Percentiles rank a stretch among this genome's conserved stretches.
phyloP scores from a whole-genome alignment of 2,888 invertebrate genomes.

The Pogonocherus hispidulus region DNA sequence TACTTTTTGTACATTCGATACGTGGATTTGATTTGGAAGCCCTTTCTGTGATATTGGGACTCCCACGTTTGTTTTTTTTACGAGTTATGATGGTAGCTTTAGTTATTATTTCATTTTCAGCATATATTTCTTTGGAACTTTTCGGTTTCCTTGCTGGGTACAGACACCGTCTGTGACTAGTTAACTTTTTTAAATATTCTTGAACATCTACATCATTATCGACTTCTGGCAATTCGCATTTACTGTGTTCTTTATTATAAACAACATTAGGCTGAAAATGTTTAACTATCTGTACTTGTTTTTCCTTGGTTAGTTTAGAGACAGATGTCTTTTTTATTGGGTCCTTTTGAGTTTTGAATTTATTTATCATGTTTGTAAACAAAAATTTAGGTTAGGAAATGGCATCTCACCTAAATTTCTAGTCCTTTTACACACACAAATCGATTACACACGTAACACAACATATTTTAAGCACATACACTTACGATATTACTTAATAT shows the following conservation, averaged over 20 bases:
- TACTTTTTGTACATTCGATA: constrained; percentile 4
- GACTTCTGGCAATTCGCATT: constrained; percentile 39
- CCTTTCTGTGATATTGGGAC: background rate
- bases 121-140: background rate
- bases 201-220: constrained; percentile 24
- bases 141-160: background rate
- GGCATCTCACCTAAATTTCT: constrained; percentile 21
- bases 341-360: constrained; percentile 20
- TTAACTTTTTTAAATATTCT: constrained; percentile 10
- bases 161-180: background rate
- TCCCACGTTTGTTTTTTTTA: background rate
- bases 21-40: constrained; percentile 11
- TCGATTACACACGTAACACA: constrained; percentile 14
- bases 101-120: constrained; percentile 7
- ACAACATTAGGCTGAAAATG: constrained; percentile 36
- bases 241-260: constrained; percentile 15
- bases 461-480: constrained; percentile 14
- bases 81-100: constrained; percentile 4
- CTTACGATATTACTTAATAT: background rate
- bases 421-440: background rate
- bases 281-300: constrained; percentile 24
- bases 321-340: constrained; percentile 9
- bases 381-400: constrained; percentile 36
- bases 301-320: background rate
- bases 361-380: constrained; percentile 38